phyloP scores from a whole-genome alignment of 1,140 invertebrate genomes.

The Cephus cinctus region DNA sequence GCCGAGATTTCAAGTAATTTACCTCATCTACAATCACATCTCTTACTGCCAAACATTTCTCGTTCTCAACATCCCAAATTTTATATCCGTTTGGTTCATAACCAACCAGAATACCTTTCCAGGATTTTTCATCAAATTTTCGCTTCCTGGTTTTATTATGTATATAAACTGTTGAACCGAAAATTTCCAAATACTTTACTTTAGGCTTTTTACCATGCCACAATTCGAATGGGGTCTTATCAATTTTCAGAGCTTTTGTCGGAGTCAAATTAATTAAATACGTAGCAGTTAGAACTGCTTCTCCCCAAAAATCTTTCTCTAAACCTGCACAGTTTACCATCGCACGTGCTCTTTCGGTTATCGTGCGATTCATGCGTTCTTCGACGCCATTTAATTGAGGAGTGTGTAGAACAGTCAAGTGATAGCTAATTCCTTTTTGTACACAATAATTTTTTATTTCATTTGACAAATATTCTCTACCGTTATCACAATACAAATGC shows the following conservation, averaged over 20 bases:
- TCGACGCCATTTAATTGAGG: conserved; percentile 55
- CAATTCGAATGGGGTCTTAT: conserved; percentile 48
- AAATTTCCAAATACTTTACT: conserved; percentile 48
- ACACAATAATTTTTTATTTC: too few species aligned
- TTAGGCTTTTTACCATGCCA: conserved; percentile 48
- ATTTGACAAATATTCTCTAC: conserved; percentile 4
- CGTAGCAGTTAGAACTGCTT: conserved; percentile 37
- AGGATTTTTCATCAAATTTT: too few species aligned
- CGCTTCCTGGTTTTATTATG: conserved; percentile 40
- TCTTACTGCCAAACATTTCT: conserved; percentile 40
- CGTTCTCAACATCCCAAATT: conserved; percentile 44
- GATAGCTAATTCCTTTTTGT: too few species aligned
- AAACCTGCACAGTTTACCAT: too few species aligned
- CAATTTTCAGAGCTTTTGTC: too few species aligned
- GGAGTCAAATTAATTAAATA: too few species aligned
- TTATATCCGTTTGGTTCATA: conserved; percentile 42
- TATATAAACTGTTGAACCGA: too few species aligned
- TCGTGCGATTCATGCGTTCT: conserved; percentile 49
- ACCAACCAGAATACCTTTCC: too few species aligned
- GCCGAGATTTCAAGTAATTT: conserved; percentile 32
- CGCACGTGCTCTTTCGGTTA: too few species aligned
- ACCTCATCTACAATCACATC: conserved; percentile 45
- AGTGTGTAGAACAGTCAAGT: too few species aligned
- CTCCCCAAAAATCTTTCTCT: too few species aligned
- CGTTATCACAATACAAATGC: conserved; percentile 4